These are phyloP conservation scores for Anthoptus insignis DNA, from an alignment of 2,888 invertebrate genomes.

Conservation along the genomic window DNA sequence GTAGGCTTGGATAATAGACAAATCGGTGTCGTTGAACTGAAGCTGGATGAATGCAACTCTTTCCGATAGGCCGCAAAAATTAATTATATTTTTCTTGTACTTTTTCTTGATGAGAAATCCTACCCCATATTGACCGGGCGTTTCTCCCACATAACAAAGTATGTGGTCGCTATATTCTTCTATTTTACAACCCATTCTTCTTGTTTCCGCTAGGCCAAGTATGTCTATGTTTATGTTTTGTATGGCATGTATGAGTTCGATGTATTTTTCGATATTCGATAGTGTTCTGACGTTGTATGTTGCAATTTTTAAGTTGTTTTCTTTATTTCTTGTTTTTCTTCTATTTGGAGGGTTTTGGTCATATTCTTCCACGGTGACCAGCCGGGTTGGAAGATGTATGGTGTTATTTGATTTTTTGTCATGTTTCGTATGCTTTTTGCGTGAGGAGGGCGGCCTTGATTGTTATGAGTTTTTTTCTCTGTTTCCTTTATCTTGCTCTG, in stretches of 20 bases:
- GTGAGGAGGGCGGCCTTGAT: constrained; percentile 25
- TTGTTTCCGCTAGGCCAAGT: constrained; percentile 37
- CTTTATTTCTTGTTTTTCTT: too few relatives aligned
- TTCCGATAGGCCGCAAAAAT: constrained; percentile 35
- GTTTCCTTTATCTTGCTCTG: constrained; percentile 13
- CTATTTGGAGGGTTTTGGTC: constrained; percentile 47
- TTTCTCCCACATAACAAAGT: constrained; percentile 41
- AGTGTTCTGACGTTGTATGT: constrained; percentile 30
- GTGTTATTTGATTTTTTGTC: background rate
- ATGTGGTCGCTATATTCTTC: constrained; percentile 42
- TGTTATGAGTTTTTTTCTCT: background rate
- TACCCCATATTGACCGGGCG: constrained; percentile 34
- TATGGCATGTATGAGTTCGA: constrained; percentile 37
- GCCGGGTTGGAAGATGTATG: constrained; percentile 45
- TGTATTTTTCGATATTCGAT: background rate
- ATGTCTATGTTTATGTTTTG: constrained; percentile 42
- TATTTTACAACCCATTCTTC: constrained; percentile 38
- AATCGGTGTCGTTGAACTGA: background rate
- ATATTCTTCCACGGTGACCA: too few relatives aligned
- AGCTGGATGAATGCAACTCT: constrained; percentile 39
- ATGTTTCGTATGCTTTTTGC: too few relatives aligned
- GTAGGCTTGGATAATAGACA: constrained; percentile 46
- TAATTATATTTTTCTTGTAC: constrained; percentile 25
- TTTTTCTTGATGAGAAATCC: constrained; percentile 40
- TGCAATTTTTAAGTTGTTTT: constrained; percentile 22